Evolutionary conservation across 2,797 vertebrate species (phyloP).

Genomic region (Chloroceryle inda): DNA sequence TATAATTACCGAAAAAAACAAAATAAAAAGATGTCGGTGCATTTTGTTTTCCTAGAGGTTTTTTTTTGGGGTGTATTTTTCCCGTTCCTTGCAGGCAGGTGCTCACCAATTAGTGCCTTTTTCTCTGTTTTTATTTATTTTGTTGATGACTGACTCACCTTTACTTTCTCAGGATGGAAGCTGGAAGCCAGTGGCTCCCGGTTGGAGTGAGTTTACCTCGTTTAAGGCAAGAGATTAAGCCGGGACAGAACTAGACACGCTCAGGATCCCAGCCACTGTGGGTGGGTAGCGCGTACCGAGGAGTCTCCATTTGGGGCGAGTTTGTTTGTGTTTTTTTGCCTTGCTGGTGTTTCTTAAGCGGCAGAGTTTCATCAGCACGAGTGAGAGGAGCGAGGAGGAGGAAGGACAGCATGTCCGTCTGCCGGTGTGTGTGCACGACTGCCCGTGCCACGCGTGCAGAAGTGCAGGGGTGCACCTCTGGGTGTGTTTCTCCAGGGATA

Average conservation of each 20-base stretch:
- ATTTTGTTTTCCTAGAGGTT: slow-evolving; percentile 92
- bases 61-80: slow-evolving; percentile 34
- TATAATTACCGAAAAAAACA: slow-evolving; percentile 99
- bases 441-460: background rate
- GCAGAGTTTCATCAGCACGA: background rate
- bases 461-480: background rate
- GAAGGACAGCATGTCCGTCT: background rate
- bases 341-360: background rate
- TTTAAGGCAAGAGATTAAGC: background rate
- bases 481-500: background rate
- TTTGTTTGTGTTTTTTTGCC: slow-evolving; percentile 25
- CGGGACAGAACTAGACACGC: background rate
- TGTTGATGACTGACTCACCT: slow-evolving; percentile 53
- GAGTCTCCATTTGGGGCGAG: background rate
- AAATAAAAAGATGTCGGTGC: slow-evolving; percentile 98
- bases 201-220: background rate
- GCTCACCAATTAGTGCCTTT: slow-evolving; percentile 66
- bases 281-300: background rate
- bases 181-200: background rate
- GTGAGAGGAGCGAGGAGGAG: background rate
- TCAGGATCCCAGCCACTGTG: background rate
- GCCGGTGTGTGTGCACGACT: background rate
- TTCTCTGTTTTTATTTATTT: slow-evolving; percentile 57
- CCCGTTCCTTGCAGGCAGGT: slow-evolving; percentile 73
- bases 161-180: slow-evolving; percentile 46